Evolutionary conservation across 2,888 invertebrate genomes (phyloP).

Genomic region (Alviniconcha strummeri): DNA sequence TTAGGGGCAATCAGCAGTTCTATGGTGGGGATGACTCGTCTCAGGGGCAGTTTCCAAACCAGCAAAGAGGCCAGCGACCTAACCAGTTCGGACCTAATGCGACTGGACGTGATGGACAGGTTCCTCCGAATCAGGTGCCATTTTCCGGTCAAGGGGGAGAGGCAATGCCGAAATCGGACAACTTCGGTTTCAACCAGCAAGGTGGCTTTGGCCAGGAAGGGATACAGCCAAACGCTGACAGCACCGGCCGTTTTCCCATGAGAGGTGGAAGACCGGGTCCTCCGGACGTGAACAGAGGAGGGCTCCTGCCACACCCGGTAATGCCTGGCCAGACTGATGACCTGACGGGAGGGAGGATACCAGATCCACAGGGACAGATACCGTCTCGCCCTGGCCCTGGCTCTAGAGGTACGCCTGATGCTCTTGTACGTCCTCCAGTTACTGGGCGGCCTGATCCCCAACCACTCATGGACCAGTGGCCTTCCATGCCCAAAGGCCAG

Average conservation of each 20-base stretch:
- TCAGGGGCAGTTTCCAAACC: conserved; percentile 3
- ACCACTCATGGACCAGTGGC: conserved; percentile 8
- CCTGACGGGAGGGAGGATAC: not conserved
- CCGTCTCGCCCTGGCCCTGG: not conserved
- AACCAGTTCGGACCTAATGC: conserved; percentile 9
- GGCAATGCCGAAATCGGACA: conserved; percentile 1
- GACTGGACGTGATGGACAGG: not conserved
- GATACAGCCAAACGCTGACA: conserved; percentile 13
- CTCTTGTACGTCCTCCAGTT: conserved; percentile 3
- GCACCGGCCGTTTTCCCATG: not conserved
- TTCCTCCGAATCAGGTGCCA: conserved; percentile 4
- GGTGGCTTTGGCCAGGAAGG: conserved; percentile 23
- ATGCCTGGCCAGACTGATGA: conserved; percentile 19
- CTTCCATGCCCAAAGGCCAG: conserved; percentile 5
- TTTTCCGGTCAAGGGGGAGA: conserved; percentile 19
- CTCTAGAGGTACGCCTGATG: conserved; percentile 23
- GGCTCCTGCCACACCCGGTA: conserved; percentile 11
- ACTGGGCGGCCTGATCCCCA: conserved; percentile 5
- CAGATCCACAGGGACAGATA: conserved; percentile 9
- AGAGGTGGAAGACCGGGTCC: not conserved
- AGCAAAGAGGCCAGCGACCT: conserved; percentile 6
- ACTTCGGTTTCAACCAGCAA: conserved; percentile 15
- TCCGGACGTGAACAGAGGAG: conserved; percentile 17
- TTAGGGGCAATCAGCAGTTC: conserved; percentile 12
- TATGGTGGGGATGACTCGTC: not conserved